Conservation (phyloP, 2,113 vertebrate genomes). For the Formicarius rufipectus region DNA sequence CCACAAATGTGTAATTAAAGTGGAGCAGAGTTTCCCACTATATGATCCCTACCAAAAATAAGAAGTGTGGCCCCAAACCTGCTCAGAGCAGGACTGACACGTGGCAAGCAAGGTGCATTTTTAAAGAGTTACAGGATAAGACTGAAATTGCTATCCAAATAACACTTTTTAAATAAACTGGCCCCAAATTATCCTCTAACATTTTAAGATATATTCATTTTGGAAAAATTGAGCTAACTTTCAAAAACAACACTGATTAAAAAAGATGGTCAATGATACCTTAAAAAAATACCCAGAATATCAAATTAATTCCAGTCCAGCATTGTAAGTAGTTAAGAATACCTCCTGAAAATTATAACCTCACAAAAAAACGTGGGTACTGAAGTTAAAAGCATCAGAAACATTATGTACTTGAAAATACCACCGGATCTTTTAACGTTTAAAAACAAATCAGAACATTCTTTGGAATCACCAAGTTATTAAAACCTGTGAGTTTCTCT, state of each 20-base stretch:
- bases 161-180: conserved; percentile 61
- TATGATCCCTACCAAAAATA: conserved; percentile 59
- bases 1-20: conserved; percentile 62
- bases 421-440: conserved; percentile 59
- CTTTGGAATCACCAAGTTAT: conserved; percentile 84
- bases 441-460: conserved; percentile 80
- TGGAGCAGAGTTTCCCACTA: conserved; percentile 58
- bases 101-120: conserved; percentile 66
- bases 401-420: conserved; percentile 76
- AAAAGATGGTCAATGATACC: conserved; percentile 72
- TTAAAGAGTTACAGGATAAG: conserved; percentile 55
- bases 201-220: conserved; percentile 64
- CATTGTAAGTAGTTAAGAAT: conserved; percentile 67
- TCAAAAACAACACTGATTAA: conserved; percentile 71
- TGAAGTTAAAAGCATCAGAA: conserved; percentile 78
- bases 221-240: conserved; percentile 62
- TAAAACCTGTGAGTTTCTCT: conserved; percentile 72
- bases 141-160: conserved; percentile 65
- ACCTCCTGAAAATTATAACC: conserved; percentile 73
- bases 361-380: conserved; percentile 77
- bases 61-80: conserved; percentile 36
- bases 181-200: conserved; percentile 58
- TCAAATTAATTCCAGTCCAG: conserved; percentile 75
- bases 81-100: background rate
- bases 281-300: conserved; percentile 78